Conservation (phyloP, 2,888 invertebrate species). For the Acrocyrtus sp. region DNA sequence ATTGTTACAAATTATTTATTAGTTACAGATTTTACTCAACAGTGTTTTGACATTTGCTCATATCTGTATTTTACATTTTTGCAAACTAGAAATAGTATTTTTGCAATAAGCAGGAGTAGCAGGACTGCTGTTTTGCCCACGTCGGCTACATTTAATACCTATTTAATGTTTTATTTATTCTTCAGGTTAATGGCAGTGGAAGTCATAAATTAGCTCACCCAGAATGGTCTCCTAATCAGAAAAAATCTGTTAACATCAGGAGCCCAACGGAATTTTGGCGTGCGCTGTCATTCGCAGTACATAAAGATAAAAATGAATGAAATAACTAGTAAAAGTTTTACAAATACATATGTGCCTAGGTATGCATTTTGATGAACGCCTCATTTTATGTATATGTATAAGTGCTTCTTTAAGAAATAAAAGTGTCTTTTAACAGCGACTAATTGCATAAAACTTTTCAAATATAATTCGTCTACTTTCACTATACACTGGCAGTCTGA, state of each 20-base stretch:
- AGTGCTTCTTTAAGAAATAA: too few relatives aligned
- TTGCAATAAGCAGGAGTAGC: background rate
- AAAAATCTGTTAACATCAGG: conserved; percentile 9
- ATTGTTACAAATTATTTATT: background rate
- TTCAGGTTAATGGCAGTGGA: conserved; percentile 9
- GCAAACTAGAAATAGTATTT: background rate
- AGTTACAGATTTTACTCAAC: background rate
- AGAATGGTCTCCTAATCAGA: conserved; percentile 3
- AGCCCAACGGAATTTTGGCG: conserved; percentile 8
- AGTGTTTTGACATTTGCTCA: background rate
- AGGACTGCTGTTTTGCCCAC: background rate
- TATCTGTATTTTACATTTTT: background rate
- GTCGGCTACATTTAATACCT: background rate
- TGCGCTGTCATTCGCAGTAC: background rate
- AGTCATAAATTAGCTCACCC: conserved; percentile 11
- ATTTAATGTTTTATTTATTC: background rate
- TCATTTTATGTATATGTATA: too few relatives aligned
- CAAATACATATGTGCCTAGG: too few relatives aligned
- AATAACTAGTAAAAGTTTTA: too few relatives aligned
- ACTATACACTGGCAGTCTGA: too few relatives aligned
- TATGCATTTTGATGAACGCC: too few relatives aligned
- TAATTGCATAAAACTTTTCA: too few relatives aligned
- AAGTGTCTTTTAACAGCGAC: too few relatives aligned
- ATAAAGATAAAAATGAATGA: background rate
- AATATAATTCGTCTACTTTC: too few relatives aligned